These are phyloP conservation scores for Antheraea mylitta DNA, from an alignment of 1,140 invertebrate genomes.

Conservation along the genomic window DNA sequence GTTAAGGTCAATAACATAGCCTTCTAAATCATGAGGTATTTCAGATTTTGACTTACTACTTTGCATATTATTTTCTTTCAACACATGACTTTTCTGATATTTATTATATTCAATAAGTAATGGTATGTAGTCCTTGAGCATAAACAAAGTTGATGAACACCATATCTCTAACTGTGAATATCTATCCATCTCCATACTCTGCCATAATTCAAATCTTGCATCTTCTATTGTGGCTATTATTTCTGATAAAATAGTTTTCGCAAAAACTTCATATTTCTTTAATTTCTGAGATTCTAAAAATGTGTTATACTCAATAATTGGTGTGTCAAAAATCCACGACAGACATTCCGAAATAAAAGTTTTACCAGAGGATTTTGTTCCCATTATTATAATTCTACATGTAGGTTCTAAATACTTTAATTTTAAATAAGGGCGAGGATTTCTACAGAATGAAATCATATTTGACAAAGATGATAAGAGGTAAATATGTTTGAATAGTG, in stretches of 20 bases:
- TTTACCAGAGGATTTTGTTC: constrained; percentile 63
- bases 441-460: constrained; percentile 75
- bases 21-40: constrained; percentile 29
- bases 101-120: constrained; percentile 32
- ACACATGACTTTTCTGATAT: neutral
- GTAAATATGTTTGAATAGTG: constrained; percentile 81
- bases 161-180: constrained; percentile 45
- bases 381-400: constrained; percentile 58
- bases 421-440: constrained; percentile 79
- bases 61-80: neutral
- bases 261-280: constrained; percentile 56
- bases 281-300: constrained; percentile 47
- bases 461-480: constrained; percentile 74
- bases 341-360: constrained; percentile 60
- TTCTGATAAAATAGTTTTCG: constrained; percentile 64
- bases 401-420: constrained; percentile 66
- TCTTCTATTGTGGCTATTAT: constrained; percentile 62
- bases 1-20: neutral
- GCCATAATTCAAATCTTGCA: constrained; percentile 49
- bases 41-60: constrained; percentile 9
- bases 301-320: constrained; percentile 41
- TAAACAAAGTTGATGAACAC: constrained; percentile 30
- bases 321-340: constrained; percentile 60
- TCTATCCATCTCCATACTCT: constrained; percentile 48
- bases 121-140: constrained; percentile 41